Evolutionary conservation across 1,140 invertebrate species (phyloP).

Genomic region (Drosophila kurseongensis): DNA sequence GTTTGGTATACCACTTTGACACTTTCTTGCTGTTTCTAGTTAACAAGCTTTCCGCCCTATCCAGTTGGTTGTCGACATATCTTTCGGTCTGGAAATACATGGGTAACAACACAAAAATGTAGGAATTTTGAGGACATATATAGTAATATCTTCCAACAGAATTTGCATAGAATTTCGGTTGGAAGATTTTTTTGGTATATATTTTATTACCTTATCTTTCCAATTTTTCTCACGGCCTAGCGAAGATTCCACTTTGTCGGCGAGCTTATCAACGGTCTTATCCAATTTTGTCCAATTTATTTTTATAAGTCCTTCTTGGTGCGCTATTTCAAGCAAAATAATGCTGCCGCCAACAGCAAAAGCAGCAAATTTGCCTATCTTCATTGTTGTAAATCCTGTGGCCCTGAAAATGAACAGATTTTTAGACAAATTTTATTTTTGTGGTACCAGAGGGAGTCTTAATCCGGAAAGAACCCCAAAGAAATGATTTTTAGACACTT

Average conservation of each 20-base stretch:
- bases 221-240: conserved; percentile 89
- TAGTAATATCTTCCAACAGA: no score
- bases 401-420: conserved; percentile 86
- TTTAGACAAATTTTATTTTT: no score
- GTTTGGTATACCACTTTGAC: conserved; percentile 89
- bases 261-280: conserved; percentile 91
- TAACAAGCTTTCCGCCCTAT: conserved; percentile 90
- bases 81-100: conserved; percentile 88
- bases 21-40: conserved; percentile 89
- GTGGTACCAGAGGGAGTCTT: no score
- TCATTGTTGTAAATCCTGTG: conserved; percentile 95
- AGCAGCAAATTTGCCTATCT: conserved; percentile 95
- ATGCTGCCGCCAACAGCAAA: conserved; percentile 95
- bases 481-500: no score
- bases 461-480: no score
- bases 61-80: conserved; percentile 91
- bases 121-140: no score
- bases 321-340: conserved; percentile 94
- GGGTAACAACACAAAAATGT: no score
- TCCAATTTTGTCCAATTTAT: conserved; percentile 95
- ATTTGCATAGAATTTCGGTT: no score
- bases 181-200: background rate
- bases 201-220: conserved; percentile 90
- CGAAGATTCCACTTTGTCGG: conserved; percentile 92
- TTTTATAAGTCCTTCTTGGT: conserved; percentile 96